A percentile compares a stretch with the other conserved stretches of the same genome.
Evolutionary conservation across 64 coral and sea anemone genomes (phyloP).

Genomic region (Actinia tenebrosa): DNA sequence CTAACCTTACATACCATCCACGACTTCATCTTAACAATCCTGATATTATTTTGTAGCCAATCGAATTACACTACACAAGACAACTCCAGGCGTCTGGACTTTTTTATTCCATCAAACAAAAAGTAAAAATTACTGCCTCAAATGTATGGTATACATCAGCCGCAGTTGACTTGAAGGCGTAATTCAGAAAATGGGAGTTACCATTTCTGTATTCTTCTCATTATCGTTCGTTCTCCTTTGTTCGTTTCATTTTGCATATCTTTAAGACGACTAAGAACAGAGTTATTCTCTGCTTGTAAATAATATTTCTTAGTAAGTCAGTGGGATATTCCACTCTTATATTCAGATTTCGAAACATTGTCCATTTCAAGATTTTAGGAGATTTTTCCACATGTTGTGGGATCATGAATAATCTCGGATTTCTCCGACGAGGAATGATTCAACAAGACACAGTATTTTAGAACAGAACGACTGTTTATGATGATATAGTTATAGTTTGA

Average conservation of each 20-base stretch:
- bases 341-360: not conserved
- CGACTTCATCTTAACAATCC: too few relatives aligned
- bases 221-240: not conserved
- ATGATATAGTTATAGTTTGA: not conserved
- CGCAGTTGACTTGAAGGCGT: too few relatives aligned
- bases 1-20: too few relatives aligned
- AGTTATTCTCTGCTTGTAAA: not conserved
- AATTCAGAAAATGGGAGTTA: not conserved
- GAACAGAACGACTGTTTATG: not conserved
- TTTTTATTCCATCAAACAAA: too few relatives aligned
- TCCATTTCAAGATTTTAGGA: not conserved
- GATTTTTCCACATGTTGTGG: not conserved
- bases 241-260: not conserved
- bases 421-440: too few relatives aligned
- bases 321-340: not conserved
- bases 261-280: not conserved
- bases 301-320: not conserved
- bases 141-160: too few relatives aligned
- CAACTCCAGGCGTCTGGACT: too few relatives aligned
- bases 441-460: not conserved
- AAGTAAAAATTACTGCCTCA: too few relatives aligned
- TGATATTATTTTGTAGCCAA: too few relatives aligned
- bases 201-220: too few relatives aligned
- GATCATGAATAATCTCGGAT: too few relatives aligned
- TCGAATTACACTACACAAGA: too few relatives aligned